phyloP scores from a whole-genome alignment of 2,888 invertebrate genomes.

The Disparrhopalites patrizii region DNA sequence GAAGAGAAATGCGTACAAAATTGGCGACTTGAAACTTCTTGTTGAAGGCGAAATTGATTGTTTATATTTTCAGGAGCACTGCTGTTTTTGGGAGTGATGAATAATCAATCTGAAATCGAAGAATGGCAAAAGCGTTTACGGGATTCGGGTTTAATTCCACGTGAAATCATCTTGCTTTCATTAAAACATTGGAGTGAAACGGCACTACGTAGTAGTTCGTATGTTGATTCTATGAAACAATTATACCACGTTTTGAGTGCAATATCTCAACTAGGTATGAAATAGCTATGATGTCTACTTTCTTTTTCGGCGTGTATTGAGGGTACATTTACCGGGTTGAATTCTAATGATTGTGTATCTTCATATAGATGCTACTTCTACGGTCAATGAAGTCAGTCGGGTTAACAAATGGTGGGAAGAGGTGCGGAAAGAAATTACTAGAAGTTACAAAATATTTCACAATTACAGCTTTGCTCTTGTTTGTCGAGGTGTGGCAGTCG shows the following conservation, averaged over 20 bases:
- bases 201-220: conserved; percentile 37
- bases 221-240: conserved; percentile 38
- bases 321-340: too few species aligned
- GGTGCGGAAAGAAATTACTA: conserved; percentile 67
- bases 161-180: conserved; percentile 33
- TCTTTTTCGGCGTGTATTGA: too few species aligned
- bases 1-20: not conserved
- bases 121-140: conserved; percentile 40
- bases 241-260: conserved; percentile 50
- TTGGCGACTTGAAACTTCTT: not conserved
- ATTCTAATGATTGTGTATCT: not conserved
- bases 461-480: conserved; percentile 78
- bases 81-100: conserved; percentile 42
- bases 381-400: conserved; percentile 63
- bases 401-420: conserved; percentile 78
- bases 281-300: too few species aligned
- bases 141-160: conserved; percentile 34
- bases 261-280: conserved; percentile 58
- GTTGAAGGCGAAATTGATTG: not conserved
- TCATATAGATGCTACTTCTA: conserved; percentile 39
- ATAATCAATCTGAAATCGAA: conserved; percentile 35
- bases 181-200: conserved; percentile 45
- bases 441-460: conserved; percentile 69
- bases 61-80: conserved; percentile 27
- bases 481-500: conserved; percentile 69